phyloP scores from a whole-genome alignment of 64 coral and sea anemone genomes.

The Trachythela sp. region DNA sequence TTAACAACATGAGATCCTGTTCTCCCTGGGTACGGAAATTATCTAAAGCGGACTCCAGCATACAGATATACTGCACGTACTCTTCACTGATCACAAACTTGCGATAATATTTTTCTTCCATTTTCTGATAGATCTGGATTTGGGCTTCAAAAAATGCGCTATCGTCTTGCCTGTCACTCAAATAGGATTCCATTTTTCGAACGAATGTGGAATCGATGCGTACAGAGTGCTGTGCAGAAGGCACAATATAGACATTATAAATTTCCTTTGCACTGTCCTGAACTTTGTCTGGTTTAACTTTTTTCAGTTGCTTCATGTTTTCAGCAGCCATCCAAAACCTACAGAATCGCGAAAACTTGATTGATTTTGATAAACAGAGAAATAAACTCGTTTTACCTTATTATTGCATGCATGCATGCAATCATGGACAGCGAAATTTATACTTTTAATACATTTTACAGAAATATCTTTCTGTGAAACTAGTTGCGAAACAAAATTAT shows the following conservation, averaged over 20 bases:
- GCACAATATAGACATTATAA: neutral
- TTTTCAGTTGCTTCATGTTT: constrained; percentile 12
- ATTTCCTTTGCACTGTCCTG: neutral
- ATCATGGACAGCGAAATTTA: too few species aligned
- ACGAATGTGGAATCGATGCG: neutral
- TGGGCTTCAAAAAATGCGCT: neutral
- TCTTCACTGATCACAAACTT: constrained; percentile 22
- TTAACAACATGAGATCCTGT: neutral
- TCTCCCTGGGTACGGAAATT: neutral
- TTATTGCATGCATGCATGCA: too few species aligned
- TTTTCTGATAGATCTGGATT: neutral
- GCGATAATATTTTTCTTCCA: constrained; percentile 6
- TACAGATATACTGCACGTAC: constrained; percentile 4
- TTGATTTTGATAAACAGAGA: too few species aligned
- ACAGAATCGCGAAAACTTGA: neutral
- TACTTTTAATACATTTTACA: too few species aligned
- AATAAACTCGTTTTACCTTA: too few species aligned
- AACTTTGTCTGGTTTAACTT: constrained; percentile 7
- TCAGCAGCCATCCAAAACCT: constrained; percentile 8
- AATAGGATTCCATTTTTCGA: neutral
- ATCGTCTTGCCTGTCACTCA: neutral
- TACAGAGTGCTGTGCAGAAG: neutral
- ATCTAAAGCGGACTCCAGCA: neutral
- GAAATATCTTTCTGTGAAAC: too few species aligned
- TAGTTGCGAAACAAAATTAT: too few species aligned